phyloP scores from a whole-genome alignment of 2,113 vertebrate species.

The Benitochromis conjunctus region DNA sequence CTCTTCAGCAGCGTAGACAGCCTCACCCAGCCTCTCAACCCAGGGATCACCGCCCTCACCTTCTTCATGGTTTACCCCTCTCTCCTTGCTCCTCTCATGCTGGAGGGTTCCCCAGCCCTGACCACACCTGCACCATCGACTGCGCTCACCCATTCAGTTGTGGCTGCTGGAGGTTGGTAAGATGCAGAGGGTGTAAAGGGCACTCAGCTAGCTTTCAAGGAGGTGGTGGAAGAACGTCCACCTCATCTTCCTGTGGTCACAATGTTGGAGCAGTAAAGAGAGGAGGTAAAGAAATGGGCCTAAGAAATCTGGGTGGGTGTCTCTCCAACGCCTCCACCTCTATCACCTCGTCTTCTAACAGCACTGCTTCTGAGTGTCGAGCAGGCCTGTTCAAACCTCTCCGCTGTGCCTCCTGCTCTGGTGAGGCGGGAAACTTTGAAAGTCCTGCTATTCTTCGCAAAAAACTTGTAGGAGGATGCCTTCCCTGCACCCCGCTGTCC shows the following conservation, averaged over 20 bases:
- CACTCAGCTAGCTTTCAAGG: constrained; percentile 54
- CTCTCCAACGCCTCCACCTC: constrained; percentile 76
- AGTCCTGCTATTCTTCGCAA: constrained; percentile 74
- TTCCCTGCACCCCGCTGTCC: constrained; percentile 75
- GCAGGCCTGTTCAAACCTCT: constrained; percentile 69
- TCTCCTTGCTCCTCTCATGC: constrained; percentile 67
- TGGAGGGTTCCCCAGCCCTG: constrained; percentile 75
- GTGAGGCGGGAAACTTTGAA: constrained; percentile 63
- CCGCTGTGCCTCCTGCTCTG: constrained; percentile 72
- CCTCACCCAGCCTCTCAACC: not conserved
- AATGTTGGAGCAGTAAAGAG: constrained; percentile 46
- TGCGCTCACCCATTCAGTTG: constrained; percentile 76
- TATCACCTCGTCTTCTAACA: constrained; percentile 78
- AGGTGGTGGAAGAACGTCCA: constrained; percentile 62
- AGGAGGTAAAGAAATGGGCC: constrained; percentile 65
- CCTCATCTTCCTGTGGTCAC: constrained; percentile 65
- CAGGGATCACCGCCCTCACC: constrained; percentile 61
- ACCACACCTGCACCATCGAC: constrained; percentile 77
- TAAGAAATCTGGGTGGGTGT: constrained; percentile 74
- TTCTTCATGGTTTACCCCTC: constrained; percentile 62
- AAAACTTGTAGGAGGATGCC: constrained; percentile 75
- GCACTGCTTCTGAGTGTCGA: constrained; percentile 74
- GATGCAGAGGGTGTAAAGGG: constrained; percentile 64
- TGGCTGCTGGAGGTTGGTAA: constrained; percentile 78
- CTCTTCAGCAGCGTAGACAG: constrained; percentile 58